Percentiles rank a stretch among this genome's conserved stretches.
phyloP scores from a whole-genome alignment of 2,888 invertebrate species.

The Eupithecia subumbrata region DNA sequence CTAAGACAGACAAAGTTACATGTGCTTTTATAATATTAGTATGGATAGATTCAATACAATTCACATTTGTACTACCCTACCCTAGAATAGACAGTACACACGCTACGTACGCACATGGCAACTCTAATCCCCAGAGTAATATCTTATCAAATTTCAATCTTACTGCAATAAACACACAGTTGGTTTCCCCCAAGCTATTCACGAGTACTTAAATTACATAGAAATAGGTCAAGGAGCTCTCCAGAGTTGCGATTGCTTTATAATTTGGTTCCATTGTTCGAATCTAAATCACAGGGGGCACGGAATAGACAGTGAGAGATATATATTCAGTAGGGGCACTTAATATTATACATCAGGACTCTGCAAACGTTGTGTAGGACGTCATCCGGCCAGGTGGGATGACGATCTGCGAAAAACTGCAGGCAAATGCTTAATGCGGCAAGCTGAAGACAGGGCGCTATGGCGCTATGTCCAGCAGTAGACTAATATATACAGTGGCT shows the following conservation, averaged over 20 bases:
- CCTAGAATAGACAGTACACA: background rate
- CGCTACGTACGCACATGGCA: background rate
- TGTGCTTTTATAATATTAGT: no score
- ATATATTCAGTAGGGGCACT: background rate
- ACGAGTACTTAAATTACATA: conserved; percentile 25
- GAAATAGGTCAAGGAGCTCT: conserved; percentile 78
- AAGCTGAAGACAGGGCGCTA: no score
- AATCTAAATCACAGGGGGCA: conserved; percentile 65
- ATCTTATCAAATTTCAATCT: conserved; percentile 24
- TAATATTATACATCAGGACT: background rate
- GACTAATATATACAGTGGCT: no score
- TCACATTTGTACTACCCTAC: background rate
- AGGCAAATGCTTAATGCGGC: no score
- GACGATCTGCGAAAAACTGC: no score
- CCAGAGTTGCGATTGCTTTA: conserved; percentile 69
- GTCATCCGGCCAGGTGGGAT: no score
- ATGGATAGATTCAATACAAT: no score
- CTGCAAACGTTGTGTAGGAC: no score
- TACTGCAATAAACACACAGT: conserved; percentile 21
- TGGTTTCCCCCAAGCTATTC: conserved; percentile 24
- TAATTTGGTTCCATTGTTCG: conserved; percentile 78
- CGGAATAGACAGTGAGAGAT: background rate
- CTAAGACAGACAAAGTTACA: no score
- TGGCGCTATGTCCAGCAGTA: no score
- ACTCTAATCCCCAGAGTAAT: conserved; percentile 12